Base-by-base conservation (phyloP, 2,888 invertebrate species). In the Nymphalis c-album region DNA sequence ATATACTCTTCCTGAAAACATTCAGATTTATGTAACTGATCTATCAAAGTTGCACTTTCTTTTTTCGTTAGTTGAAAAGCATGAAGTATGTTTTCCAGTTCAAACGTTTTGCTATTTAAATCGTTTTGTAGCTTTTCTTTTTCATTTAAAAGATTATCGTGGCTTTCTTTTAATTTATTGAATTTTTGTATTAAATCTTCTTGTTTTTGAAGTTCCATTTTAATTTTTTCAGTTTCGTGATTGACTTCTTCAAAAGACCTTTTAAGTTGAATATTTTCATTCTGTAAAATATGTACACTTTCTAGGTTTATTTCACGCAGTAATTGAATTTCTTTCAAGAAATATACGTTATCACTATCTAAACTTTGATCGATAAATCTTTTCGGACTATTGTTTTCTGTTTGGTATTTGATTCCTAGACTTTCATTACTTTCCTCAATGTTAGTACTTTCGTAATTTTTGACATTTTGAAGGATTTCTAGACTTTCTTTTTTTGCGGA, bases 401-500 rank as follows among this genome's bases (percentile, higher is more conserved):
- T 17, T 57, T 40, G 57, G 40, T 8, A 7, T 18, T 57, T 20
- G 1, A 40, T 58, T 46, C 48, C 31, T 48, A 67, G 53, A 40
- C 57, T 74, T 71, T 80, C 78, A 70, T 74, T 77, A 63, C 77
- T 72, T 10, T 45, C 35, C 13, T 53, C 35, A 48, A 69, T 40
- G 45, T 79, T 59, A 5, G 78, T 64, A 16, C 81, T 74, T 68
- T 83, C 77, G 67, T 81, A 82, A 71, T 81, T 75, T 75, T 81
- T 85, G 4, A 86, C 75, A 74, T 80, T 86, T 66, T 83, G 74
- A 18, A 88, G 70, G 68, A 90, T 70, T 68, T 86, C 85, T 70
- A 82, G 75, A 73, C 89, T 90, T 76, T 91, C 87, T 73, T 80
- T 80, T 71, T 76, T 82, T 17, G 84, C 85, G 67, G 85, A 60